Evolutionary conservation across 2,888 invertebrate genomes (phyloP).

Genomic region (Prostheceraeus crozeri): DNA sequence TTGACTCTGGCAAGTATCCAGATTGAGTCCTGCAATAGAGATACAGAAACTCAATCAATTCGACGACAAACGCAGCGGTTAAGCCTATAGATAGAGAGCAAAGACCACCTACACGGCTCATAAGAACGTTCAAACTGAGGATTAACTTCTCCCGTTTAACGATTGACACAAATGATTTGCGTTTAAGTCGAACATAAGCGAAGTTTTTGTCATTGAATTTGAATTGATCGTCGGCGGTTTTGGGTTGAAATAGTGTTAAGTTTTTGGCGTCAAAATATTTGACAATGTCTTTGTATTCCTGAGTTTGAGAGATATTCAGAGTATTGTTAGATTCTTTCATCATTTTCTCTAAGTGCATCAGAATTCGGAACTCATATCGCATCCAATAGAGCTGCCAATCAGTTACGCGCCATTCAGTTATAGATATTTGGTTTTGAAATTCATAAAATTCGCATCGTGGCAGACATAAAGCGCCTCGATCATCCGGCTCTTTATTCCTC

Average conservation of each 20-base stretch:
- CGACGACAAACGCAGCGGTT: slow-evolving; percentile 36
- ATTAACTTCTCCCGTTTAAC: slow-evolving; percentile 32
- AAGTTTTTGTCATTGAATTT: too few relatives aligned
- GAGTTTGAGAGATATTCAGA: too few relatives aligned
- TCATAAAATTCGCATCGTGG: slow-evolving; percentile 13
- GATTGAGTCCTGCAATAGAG: too few relatives aligned
- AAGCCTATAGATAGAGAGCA: slow-evolving; percentile 38
- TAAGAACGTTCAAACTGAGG: slow-evolving; percentile 33
- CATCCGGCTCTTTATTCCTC: neutral
- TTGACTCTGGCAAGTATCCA: too few relatives aligned
- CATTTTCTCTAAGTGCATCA: neutral
- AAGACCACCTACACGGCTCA: slow-evolving; percentile 37
- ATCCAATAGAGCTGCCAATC: slow-evolving; percentile 38
- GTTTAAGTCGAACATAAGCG: slow-evolving; percentile 36
- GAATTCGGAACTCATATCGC: neutral
- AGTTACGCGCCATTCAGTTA: slow-evolving; percentile 35
- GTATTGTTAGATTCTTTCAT: too few relatives aligned
- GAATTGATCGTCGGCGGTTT: too few relatives aligned
- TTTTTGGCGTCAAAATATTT: too few relatives aligned
- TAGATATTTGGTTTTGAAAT: slow-evolving; percentile 31
- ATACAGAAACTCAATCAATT: slow-evolving; percentile 38
- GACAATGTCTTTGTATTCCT: too few relatives aligned
- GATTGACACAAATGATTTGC: slow-evolving; percentile 28
- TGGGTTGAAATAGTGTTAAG: too few relatives aligned
- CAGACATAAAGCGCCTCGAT: slow-evolving; percentile 16